Conservation (phyloP, 2,888 invertebrate genomes). For the Incurvaria masculella region DNA sequence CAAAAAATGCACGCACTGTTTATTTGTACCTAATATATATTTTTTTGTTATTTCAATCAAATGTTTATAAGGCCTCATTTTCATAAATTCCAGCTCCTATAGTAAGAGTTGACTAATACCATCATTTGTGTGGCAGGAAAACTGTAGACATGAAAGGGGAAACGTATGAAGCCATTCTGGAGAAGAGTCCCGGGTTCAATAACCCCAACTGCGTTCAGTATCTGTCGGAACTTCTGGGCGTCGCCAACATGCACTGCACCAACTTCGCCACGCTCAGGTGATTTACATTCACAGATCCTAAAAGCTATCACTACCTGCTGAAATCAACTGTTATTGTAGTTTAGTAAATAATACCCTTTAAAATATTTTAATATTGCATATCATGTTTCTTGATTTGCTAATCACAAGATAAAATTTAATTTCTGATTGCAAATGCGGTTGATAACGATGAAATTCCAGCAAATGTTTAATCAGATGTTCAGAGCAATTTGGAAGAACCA, state of each 20-base stretch:
- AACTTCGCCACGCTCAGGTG: conserved; percentile 71
- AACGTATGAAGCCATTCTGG: conserved; percentile 76
- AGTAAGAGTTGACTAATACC: not conserved
- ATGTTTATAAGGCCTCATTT: no score
- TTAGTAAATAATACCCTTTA: not conserved
- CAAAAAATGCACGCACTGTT: no score
- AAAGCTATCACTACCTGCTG: no score
- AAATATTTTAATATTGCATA: conserved; percentile 4
- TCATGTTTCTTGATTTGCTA: conserved; percentile 5
- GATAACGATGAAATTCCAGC: no score
- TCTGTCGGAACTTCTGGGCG: conserved; percentile 72
- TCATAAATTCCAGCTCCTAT: no score
- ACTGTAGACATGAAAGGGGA: conserved; percentile 76
- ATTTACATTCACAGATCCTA: no score
- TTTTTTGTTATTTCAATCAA: no score
- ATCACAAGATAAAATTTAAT: no score
- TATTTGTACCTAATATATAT: no score
- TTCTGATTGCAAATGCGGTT: no score
- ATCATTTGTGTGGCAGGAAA: conserved; percentile 55
- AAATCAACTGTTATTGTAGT: not conserved
- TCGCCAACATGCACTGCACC: conserved; percentile 66
- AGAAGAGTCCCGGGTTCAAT: conserved; percentile 81
- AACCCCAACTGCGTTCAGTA: conserved; percentile 87
- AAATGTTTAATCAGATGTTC: no score
- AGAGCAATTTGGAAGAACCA: no score